Evolutionary conservation across 1,140 invertebrate species (phyloP).

Genomic region (Cyclina sinensis): DNA sequence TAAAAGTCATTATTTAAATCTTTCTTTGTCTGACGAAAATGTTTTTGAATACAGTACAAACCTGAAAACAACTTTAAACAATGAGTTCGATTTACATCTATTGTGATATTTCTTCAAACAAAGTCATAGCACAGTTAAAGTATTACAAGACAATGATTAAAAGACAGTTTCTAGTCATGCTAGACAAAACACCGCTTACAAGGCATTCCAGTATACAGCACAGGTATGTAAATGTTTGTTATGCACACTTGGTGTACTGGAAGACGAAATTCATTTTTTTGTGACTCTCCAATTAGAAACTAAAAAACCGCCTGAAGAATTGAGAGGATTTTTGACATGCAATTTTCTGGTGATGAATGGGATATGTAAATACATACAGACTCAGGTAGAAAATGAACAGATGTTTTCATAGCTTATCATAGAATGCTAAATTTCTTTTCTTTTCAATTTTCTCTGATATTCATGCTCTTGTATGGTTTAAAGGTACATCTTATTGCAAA

Average conservation of each 20-base stretch:
- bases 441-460: too few relatives aligned
- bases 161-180: neutral
- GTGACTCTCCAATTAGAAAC: too few relatives aligned
- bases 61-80: too few relatives aligned
- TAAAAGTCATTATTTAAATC: neutral
- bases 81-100: neutral
- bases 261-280: too few relatives aligned
- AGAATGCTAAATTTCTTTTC: too few relatives aligned
- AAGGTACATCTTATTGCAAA: too few relatives aligned
- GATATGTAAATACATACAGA: slow-evolving; percentile 7
- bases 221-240: slow-evolving; percentile 4
- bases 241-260: slow-evolving; percentile 19
- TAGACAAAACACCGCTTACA: neutral
- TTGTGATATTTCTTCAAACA: neutral
- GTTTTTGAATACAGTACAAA: too few relatives aligned
- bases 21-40: neutral
- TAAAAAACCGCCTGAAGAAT: neutral
- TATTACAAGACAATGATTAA: too few relatives aligned
- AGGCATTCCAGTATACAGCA: slow-evolving; percentile 3
- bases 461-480: too few relatives aligned
- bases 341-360: slow-evolving; percentile 30
- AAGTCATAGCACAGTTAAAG: neutral
- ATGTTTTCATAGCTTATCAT: slow-evolving; percentile 1
- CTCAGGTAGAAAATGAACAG: neutral
- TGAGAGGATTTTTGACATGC: slow-evolving; percentile 6